These are phyloP conservation scores for Brachionus plicatilis DNA, from an alignment of 1,140 invertebrate species.

Conservation along the genomic window DNA sequence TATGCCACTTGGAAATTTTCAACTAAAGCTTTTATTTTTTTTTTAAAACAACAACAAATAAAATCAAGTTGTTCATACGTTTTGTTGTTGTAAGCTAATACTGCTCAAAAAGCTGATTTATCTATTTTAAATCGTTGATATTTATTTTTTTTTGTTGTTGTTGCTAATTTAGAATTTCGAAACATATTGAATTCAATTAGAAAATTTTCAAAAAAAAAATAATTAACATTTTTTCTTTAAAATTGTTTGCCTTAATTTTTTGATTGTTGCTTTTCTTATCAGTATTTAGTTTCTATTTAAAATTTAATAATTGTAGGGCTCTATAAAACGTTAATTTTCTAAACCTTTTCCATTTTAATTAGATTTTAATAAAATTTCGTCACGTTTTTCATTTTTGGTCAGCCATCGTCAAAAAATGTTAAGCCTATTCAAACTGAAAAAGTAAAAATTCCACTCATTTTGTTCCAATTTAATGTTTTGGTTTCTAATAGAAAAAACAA, in stretches of 20 bases:
- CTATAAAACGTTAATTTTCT: neutral
- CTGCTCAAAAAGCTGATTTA: neutral
- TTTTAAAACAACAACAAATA: neutral
- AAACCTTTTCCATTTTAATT: neutral
- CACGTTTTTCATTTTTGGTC: neutral
- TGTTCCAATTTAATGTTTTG: neutral
- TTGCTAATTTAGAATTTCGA: neutral
- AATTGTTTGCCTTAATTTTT: neutral
- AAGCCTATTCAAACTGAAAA: constrained; percentile 38
- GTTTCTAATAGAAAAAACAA: constrained; percentile 10
- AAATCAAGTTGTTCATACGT: neutral
- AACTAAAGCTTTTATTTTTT: neutral
- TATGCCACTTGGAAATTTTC: neutral
- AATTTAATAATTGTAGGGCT: neutral
- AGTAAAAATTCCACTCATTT: neutral
- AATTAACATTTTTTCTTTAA: neutral
- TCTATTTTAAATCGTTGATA: neutral
- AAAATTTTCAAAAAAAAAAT: neutral
- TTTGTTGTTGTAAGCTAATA: neutral
- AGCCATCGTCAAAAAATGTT: constrained; percentile 19
- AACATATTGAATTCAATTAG: neutral
- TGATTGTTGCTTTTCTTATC: neutral
- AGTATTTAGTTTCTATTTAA: neutral
- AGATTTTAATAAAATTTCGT: neutral
- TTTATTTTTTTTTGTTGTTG: neutral